A percentile compares a stretch with the other conserved stretches of the same genome.
These are phyloP conservation scores for Regulus satrapa DNA, from an alignment of 2,113 vertebrate species.

Conservation along the genomic window DNA sequence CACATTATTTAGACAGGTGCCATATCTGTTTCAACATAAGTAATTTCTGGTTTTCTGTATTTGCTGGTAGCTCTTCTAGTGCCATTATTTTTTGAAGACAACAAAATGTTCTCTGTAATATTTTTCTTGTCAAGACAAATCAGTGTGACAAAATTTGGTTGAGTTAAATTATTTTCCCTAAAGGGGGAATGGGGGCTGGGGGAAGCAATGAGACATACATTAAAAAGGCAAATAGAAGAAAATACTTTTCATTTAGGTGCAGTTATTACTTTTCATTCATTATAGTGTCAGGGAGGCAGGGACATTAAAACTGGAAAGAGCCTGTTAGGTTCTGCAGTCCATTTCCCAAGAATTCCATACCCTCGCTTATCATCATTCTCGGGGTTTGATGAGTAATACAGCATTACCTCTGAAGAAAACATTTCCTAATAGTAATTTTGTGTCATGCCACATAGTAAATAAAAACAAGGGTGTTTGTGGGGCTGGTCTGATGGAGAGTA, in stretches of 20 bases:
- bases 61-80: neutral
- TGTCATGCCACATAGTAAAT: neutral
- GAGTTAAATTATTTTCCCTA: neutral
- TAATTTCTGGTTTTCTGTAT: neutral
- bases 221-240: neutral
- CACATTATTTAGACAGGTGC: slow-evolving; percentile 37
- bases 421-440: neutral
- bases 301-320: neutral
- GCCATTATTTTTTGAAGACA: neutral
- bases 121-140: neutral
- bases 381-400: neutral
- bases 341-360: neutral
- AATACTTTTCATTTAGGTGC: neutral
- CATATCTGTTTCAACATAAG: neutral
- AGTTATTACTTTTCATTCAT: neutral
- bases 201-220: neutral
- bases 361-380: neutral
- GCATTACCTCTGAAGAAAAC: neutral
- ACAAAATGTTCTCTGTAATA: neutral
- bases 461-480: neutral
- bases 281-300: neutral
- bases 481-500: neutral
- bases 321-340: neutral
- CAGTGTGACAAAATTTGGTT: neutral
- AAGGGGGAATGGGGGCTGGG: rapidly evolving